phyloP scores from a whole-genome alignment of 2,888 invertebrate genomes.

The Xestia rhomboidea region DNA sequence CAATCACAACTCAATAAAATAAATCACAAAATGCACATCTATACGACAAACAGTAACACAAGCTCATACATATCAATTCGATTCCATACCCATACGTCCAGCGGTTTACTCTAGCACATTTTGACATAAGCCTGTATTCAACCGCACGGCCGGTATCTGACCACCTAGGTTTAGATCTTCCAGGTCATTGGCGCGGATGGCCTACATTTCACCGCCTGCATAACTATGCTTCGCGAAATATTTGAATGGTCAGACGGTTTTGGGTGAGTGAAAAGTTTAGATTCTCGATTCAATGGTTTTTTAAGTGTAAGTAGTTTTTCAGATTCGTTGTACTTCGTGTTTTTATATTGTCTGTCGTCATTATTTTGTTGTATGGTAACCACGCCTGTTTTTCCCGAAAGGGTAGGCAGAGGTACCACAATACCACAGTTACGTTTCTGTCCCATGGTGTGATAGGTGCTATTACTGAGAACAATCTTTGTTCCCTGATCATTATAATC shows the following conservation, averaged over 20 bases:
- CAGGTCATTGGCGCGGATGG: slow-evolving; percentile 65
- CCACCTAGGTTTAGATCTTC: slow-evolving; percentile 63
- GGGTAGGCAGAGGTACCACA: neutral
- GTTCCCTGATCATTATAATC: no score
- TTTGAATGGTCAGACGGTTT: slow-evolving; percentile 40
- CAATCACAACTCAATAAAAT: neutral
- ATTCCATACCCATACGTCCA: slow-evolving; percentile 29
- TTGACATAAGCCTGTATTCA: slow-evolving; percentile 57
- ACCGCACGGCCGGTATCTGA: slow-evolving; percentile 54
- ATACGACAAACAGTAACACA: neutral
- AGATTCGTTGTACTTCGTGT: neutral
- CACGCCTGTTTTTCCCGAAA: neutral
- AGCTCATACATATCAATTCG: neutral
- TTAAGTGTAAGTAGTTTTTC: neutral
- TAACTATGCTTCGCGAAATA: slow-evolving; percentile 38
- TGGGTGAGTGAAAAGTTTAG: slow-evolving; percentile 22
- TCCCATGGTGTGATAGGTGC: no score
- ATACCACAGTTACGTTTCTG: no score
- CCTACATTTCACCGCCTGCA: slow-evolving; percentile 58
- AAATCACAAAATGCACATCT: neutral
- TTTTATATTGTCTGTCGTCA: neutral
- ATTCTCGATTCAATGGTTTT: slow-evolving; percentile 1
- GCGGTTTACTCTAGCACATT: slow-evolving; percentile 45
- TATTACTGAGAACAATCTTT: no score
- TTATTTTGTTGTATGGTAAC: neutral